phyloP scores from a whole-genome alignment of 2,113 vertebrate genomes.

The Oryzias curvinotus region DNA sequence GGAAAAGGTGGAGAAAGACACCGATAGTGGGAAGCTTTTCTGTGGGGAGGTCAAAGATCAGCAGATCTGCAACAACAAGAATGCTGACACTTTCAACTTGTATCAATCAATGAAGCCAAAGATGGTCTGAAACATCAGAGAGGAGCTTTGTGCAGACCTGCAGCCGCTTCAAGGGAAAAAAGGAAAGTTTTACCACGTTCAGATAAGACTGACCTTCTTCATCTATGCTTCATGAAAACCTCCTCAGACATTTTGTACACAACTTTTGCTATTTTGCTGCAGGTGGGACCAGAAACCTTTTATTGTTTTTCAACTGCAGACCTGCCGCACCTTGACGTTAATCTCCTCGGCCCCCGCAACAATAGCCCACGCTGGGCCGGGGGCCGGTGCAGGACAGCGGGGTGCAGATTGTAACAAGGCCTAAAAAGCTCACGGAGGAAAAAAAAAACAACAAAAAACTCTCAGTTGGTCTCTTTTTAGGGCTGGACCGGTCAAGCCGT shows the following conservation, averaged over 20 bases:
- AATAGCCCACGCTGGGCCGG: constrained; percentile 36
- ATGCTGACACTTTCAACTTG: background rate
- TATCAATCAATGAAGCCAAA: background rate
- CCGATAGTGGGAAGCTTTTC: constrained; percentile 19
- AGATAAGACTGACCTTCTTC: too few relatives aligned
- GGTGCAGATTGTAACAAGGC: constrained; percentile 5
- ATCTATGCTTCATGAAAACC: too few relatives aligned
- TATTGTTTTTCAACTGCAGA: constrained; percentile 38
- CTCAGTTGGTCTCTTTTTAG: too few relatives aligned
- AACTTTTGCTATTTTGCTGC: constrained; percentile 18
- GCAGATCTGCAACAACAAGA: background rate
- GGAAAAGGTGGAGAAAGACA: constrained; percentile 26
- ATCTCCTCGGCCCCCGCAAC: constrained; percentile 35
- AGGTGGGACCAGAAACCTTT: constrained; percentile 1
- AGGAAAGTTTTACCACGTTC: background rate
- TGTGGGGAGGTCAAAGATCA: constrained; percentile 28
- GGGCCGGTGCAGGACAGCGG: constrained; percentile 26
- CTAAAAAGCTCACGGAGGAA: constrained; percentile 22
- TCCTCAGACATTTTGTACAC: too few relatives aligned
- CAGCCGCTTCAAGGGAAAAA: background rate
- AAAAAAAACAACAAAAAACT: too few relatives aligned
- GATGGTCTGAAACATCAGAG: background rate
- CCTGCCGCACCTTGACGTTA: constrained; percentile 49
- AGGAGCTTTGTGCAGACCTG: background rate
- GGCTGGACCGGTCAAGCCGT: too few relatives aligned